phyloP scores from a whole-genome alignment of 2,113 vertebrate genomes.

The Rhinoderma darwinii region DNA sequence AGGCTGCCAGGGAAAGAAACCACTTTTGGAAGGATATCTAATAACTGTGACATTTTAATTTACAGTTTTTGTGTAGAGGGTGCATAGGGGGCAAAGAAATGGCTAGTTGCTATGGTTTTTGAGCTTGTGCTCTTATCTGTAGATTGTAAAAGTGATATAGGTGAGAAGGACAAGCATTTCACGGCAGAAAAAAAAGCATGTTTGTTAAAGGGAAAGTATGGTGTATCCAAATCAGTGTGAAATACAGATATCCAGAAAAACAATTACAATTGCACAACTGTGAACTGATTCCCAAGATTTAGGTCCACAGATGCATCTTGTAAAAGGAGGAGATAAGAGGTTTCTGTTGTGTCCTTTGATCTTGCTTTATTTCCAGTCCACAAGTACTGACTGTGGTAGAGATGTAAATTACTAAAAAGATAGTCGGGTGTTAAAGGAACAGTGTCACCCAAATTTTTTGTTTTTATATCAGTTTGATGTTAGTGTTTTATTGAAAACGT shows the following conservation, averaged over 20 bases:
- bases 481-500: too few relatives aligned
- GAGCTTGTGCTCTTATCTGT: slow-evolving; percentile 21
- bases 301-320: background rate
- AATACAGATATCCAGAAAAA: background rate
- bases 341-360: background rate
- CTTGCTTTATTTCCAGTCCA: background rate
- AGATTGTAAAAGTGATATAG: slow-evolving; percentile 31
- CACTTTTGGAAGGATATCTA: slow-evolving; percentile 10
- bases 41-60: slow-evolving; percentile 41
- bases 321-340: background rate
- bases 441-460: too few relatives aligned
- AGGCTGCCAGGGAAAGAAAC: slow-evolving; percentile 31
- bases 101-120: slow-evolving; percentile 39
- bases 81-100: slow-evolving; percentile 9
- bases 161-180: slow-evolving; percentile 39
- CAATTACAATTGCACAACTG: background rate
- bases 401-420: background rate
- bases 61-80: slow-evolving; percentile 29
- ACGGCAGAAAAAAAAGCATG: background rate
- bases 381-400: background rate
- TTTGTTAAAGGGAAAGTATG: slow-evolving; percentile 7
- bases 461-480: too few relatives aligned
- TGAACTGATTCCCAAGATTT: background rate
- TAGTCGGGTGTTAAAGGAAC: background rate
- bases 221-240: background rate